phyloP scores from a whole-genome alignment of 2,888 invertebrate genomes.

The Cabera pusaria region DNA sequence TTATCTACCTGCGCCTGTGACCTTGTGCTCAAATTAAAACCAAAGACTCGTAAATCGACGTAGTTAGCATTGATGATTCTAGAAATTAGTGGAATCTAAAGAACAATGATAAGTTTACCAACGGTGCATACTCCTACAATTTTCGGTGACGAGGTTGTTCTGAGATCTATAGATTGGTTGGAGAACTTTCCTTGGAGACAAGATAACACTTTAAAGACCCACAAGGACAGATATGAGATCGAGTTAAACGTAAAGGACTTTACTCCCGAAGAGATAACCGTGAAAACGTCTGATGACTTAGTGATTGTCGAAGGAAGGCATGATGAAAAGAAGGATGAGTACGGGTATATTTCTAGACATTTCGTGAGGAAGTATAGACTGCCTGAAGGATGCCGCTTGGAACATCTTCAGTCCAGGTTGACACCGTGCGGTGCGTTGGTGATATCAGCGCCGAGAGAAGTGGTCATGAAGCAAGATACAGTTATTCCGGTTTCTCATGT shows the following conservation, averaged over 20 bases:
- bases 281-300: conserved; percentile 49
- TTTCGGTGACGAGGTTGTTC: conserved; percentile 60
- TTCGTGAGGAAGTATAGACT: conserved; percentile 55
- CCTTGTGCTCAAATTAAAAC: conserved; percentile 7
- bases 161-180: conserved; percentile 66
- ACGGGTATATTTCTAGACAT: conserved; percentile 57
- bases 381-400: conserved; percentile 52
- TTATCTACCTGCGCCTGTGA: conserved; percentile 17
- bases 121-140: conserved; percentile 39
- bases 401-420: conserved; percentile 52
- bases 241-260: conserved; percentile 57
- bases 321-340: conserved; percentile 60
- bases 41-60: background rate
- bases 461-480: conserved; percentile 46
- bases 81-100: conserved; percentile 9
- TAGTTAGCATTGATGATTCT: conserved; percentile 16
- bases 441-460: conserved; percentile 48
- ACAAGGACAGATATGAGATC: conserved; percentile 56
- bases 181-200: conserved; percentile 65
- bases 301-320: conserved; percentile 62
- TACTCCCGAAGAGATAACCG: conserved; percentile 53
- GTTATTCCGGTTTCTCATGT: conserved; percentile 58
- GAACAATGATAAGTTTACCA: conserved; percentile 26
- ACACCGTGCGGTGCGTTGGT: conserved; percentile 55
- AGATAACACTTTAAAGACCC: conserved; percentile 45